Evolutionary conservation across 2,888 invertebrate genomes (phyloP).

Genomic region (Drepana falcataria): DNA sequence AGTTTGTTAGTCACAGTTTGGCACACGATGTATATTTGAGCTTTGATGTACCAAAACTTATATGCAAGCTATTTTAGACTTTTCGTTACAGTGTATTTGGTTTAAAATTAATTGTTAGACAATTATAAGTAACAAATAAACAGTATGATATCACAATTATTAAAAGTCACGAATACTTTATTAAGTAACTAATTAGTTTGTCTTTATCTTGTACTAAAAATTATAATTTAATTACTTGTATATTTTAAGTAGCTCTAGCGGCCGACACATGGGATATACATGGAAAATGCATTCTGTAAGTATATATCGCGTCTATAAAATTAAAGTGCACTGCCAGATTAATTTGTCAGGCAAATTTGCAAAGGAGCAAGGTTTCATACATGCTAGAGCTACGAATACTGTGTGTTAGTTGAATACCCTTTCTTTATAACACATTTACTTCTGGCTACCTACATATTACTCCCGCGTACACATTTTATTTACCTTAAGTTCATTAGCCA

Average conservation of each 20-base stretch:
- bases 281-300: too few relatives aligned
- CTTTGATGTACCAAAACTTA: constrained; percentile 41
- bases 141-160: constrained; percentile 22
- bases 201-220: background rate
- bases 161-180: constrained; percentile 5
- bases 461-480: too few relatives aligned
- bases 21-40: constrained; percentile 60
- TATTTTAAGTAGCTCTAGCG: background rate
- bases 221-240: background rate
- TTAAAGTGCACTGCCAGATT: too few relatives aligned
- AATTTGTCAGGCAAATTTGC: too few relatives aligned
- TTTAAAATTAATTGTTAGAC: constrained; percentile 12
- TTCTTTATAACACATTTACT: too few relatives aligned
- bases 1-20: constrained; percentile 43
- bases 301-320: too few relatives aligned
- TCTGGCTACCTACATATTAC: too few relatives aligned
- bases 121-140: constrained; percentile 15
- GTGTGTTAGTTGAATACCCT: too few relatives aligned
- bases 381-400: too few relatives aligned
- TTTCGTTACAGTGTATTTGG: constrained; percentile 19
- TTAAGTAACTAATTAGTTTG: background rate
- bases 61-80: constrained; percentile 44
- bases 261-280: too few relatives aligned
- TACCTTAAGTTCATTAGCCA: too few relatives aligned
- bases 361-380: too few relatives aligned